Evolutionary conservation across 2,888 invertebrate genomes (phyloP).

Genomic region (Elegia similella): DNA sequence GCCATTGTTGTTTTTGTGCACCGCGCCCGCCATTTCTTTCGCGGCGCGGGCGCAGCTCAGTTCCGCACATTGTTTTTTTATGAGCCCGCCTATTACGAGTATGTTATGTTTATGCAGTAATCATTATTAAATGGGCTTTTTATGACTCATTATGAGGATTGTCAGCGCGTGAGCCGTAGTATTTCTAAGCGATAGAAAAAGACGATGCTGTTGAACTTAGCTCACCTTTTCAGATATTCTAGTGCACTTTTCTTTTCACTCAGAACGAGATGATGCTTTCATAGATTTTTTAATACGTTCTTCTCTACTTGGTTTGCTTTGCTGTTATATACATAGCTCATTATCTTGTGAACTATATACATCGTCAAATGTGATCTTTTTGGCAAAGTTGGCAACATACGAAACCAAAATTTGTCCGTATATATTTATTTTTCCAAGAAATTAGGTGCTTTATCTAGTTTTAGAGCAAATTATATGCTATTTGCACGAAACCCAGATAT

Average conservation of each 20-base stretch:
- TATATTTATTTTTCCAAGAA: too few species aligned
- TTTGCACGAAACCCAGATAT: too few species aligned
- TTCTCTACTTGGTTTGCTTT: too few species aligned
- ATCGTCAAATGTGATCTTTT: too few species aligned
- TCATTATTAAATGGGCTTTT: constrained; percentile 21
- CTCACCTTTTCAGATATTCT: not conserved
- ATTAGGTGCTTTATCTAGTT: too few species aligned
- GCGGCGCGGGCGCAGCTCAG: constrained; percentile 31
- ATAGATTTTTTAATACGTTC: too few species aligned
- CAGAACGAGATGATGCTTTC: too few species aligned
- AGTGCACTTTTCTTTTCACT: not conserved
- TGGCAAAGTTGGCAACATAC: too few species aligned
- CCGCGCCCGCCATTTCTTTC: constrained; percentile 34
- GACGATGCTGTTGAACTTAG: constrained; percentile 5
- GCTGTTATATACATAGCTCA: too few species aligned
- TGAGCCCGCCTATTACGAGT: constrained; percentile 17
- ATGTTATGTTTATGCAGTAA: constrained; percentile 29
- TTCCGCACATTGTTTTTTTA: constrained; percentile 65
- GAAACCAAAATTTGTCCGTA: too few species aligned
- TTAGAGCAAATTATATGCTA: too few species aligned
- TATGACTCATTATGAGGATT: constrained; percentile 8
- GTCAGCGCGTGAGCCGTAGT: constrained; percentile 4
- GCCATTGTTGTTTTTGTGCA: constrained; percentile 60
- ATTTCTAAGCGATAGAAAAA: constrained; percentile 3
- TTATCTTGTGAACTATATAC: too few species aligned